Evolutionary conservation across 2,797 vertebrate genomes (phyloP).

Genomic region (Schizothorax lantsangensis): DNA sequence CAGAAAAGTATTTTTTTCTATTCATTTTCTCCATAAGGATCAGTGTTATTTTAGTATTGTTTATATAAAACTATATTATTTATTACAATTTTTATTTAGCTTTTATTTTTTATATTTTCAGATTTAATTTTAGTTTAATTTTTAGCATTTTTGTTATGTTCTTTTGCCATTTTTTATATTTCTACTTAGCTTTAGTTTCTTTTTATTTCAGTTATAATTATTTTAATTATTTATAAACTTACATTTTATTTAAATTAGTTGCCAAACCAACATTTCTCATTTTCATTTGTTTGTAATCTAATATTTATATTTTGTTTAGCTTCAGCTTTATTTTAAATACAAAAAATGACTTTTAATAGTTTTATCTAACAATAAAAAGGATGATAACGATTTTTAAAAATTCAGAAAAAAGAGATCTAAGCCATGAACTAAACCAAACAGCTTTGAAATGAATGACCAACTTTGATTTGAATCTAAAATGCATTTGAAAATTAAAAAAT

Average conservation of each 20-base stretch:
- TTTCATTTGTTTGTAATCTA: background rate
- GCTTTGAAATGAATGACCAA: background rate
- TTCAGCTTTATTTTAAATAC: background rate
- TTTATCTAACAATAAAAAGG: background rate
- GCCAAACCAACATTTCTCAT: background rate
- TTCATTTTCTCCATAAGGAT: background rate
- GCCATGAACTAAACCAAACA: background rate
- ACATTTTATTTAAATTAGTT: background rate
- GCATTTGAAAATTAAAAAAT: background rate
- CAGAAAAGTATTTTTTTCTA: background rate
- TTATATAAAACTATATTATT: background rate
- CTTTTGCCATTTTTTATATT: background rate
- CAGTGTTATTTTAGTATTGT: background rate
- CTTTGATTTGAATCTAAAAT: background rate
- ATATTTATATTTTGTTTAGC: background rate
- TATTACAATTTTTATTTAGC: too few relatives aligned
- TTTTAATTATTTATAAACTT: background rate
- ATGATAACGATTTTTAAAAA: background rate
- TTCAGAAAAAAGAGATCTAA: background rate
- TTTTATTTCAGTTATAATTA: background rate
- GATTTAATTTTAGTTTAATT: background rate
- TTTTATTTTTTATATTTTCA: background rate
- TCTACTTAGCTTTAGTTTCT: background rate
- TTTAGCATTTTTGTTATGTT: background rate
- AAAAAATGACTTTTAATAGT: background rate